Base-by-base conservation (phyloP, 2,113 vertebrate species). In the Climacteris rufus region DNA sequence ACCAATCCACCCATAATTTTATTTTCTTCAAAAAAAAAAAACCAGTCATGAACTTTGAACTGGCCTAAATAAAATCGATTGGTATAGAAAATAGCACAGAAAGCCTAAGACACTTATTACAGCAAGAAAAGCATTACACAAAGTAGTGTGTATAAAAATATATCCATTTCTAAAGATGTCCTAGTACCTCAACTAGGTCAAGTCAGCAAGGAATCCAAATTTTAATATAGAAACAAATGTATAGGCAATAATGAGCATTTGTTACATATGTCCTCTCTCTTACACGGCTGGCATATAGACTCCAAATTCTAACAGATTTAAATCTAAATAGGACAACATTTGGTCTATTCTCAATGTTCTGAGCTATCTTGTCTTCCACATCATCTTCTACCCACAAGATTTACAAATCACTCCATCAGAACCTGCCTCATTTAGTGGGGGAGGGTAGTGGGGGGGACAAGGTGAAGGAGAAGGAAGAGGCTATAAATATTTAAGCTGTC, bases 391-490 rank as follows among this genome's bases (percentile, higher is more conserved):
- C 33, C 10, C 22, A 60, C 15, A 70, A 27, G 16, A 47, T 69
- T 60, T 75, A 65, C 13, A 70, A 49, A 75, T 56, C 17, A 17
- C 13, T 83, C 20, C 7, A n/a, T 49, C 31, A 83, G 39, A 82
- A 57, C 10, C 2, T 59, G 49, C 30, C 20, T 79, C 3, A 6
- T 52, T 49, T 27, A 7, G 2, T 5, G 6, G 10, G 6, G 10
- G 13, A 10, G 8, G 2, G 2, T 13, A 15, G 42, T 13, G 15
- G 8, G 20, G 16, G 3, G 7, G 17, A 7, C 4, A 31, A 30
- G n/a, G 44, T 21, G 16, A 7, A 45, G 5, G 2, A 10, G 8
- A 10, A 70, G 19, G 30, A 61, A 45, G 10, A 28, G 44, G 5
- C 11, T 11, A n/a, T 44, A 83, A 35, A 42, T 3, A 9, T 47